These are phyloP conservation scores for Cossypha heuglini DNA, from an alignment of 2,797 vertebrate species.

Conservation along the genomic window DNA sequence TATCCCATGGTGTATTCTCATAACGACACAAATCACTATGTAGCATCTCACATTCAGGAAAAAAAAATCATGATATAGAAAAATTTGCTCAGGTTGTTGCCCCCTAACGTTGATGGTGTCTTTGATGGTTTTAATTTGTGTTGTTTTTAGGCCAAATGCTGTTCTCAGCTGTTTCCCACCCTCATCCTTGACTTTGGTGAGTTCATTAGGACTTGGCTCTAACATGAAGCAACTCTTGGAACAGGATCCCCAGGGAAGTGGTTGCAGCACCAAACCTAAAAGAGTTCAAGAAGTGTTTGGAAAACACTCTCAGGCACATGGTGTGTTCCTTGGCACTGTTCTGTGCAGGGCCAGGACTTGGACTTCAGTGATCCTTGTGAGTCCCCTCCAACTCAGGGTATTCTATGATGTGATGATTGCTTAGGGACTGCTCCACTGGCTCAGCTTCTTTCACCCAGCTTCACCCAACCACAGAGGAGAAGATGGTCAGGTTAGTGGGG, in stretches of 20 bases:
- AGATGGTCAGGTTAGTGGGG: neutral
- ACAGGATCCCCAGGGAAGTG: neutral
- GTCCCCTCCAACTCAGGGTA: neutral
- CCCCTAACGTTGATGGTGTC: neutral
- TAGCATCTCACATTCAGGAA: too few species aligned
- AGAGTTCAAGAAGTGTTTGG: too few species aligned
- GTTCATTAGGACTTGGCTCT: neutral
- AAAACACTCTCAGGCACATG: too few species aligned
- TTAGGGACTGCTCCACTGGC: neutral
- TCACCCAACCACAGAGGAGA: accelerated
- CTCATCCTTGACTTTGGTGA: neutral
- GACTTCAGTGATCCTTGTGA: neutral
- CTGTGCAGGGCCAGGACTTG: too few species aligned
- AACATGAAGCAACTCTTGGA: neutral
- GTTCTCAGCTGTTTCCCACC: neutral
- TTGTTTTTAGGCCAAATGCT: neutral
- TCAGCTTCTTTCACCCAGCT: neutral
- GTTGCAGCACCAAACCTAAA: neutral
- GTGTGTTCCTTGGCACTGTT: too few species aligned
- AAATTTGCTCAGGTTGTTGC: neutral
- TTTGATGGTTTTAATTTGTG: neutral
- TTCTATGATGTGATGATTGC: neutral
- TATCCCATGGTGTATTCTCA: too few species aligned
- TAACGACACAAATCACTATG: too few species aligned
- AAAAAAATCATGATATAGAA: neutral